Conservation (phyloP, 2,888 invertebrate genomes). For the Diachrysia chrysitis region DNA sequence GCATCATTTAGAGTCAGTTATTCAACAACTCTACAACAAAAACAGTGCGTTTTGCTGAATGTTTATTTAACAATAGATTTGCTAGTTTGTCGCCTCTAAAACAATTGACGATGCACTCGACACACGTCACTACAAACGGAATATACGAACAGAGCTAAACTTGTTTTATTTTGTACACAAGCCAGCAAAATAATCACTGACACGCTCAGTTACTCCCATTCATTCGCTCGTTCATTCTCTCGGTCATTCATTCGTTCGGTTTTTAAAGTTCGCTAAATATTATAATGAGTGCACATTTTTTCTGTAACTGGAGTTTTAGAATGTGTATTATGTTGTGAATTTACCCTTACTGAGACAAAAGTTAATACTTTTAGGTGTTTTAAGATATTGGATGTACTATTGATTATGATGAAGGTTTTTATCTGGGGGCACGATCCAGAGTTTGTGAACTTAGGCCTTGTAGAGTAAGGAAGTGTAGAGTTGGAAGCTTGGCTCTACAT, state of each 20-base stretch:
- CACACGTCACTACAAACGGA: conserved; percentile 40
- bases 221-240: conserved; percentile 51
- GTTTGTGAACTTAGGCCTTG: too few relatives aligned
- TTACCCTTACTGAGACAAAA: conserved; percentile 40
- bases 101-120: conserved; percentile 35
- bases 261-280: conserved; percentile 46
- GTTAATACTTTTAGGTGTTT: too few relatives aligned
- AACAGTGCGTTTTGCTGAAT: neutral
- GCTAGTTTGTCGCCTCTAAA: conserved; percentile 22
- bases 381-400: too few relatives aligned
- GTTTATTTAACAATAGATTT: conserved; percentile 6
- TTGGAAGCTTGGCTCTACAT: too few relatives aligned
- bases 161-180: conserved; percentile 50
- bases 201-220: conserved; percentile 56
- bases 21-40: neutral
- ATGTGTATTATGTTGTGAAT: conserved; percentile 48
- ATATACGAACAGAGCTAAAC: conserved; percentile 19
- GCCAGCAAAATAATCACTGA: conserved; percentile 46
- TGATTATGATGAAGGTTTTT: too few relatives aligned
- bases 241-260: conserved; percentile 46
- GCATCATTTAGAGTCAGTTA: neutral
- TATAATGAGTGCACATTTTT: conserved; percentile 52
- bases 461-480: too few relatives aligned
- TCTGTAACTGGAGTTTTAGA: conserved; percentile 26
- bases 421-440: too few relatives aligned